Conservation (phyloP, 2,113 vertebrate genomes). For the Heterocephalus glaber region DNA sequence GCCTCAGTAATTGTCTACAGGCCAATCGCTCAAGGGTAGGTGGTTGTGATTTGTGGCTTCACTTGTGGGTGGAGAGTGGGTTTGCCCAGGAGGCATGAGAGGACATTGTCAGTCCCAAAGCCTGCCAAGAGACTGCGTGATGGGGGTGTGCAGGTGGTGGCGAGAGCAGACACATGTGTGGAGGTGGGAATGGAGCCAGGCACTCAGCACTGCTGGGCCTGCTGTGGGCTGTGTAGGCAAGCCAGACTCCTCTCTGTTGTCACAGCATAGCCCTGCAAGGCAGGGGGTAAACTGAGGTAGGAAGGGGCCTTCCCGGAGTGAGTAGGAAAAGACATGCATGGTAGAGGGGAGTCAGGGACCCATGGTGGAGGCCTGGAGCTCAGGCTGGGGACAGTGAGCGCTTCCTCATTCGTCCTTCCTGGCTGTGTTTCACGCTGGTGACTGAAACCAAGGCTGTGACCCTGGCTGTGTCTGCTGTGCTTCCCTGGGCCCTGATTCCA, state of each 20-base stretch:
- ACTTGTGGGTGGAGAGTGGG: not conserved
- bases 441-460: not conserved
- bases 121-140: not conserved
- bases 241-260: not conserved
- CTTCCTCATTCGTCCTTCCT: not conserved
- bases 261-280: not conserved
- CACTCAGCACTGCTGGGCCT: not conserved
- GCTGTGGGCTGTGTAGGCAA: not conserved
- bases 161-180: not conserved
- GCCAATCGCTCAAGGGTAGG: accelerated
- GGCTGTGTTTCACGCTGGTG: not conserved
- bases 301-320: not conserved
- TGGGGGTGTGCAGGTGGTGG: not conserved
- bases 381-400: not conserved
- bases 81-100: not conserved
- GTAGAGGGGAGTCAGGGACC: not conserved
- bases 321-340: not conserved
- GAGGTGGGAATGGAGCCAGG: not conserved
- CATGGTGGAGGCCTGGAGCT: not conserved
- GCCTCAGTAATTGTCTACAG: not conserved
- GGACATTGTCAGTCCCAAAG: not conserved
- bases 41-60: not conserved
- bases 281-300: not conserved
- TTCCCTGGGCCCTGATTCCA: not conserved
- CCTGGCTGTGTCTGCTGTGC: not conserved